Conservation (phyloP, 2,888 invertebrate species). For the Agrotis segetum region DNA sequence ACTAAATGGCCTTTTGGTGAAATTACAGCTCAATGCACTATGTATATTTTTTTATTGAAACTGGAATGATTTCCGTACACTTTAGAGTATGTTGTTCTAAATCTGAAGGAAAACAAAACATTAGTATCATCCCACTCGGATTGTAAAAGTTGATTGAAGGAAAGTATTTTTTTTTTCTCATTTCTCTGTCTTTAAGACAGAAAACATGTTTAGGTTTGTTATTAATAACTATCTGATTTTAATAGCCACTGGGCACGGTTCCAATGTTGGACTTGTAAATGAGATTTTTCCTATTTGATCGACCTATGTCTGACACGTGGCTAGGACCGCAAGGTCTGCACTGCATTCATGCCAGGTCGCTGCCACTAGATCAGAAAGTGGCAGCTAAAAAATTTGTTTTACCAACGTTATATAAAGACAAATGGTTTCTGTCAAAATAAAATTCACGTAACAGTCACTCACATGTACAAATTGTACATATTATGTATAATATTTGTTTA, state of each 20-base stretch:
- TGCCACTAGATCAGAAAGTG: conserved; percentile 21
- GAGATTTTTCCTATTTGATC: conserved; percentile 25
- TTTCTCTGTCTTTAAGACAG: conserved; percentile 33
- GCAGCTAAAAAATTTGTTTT: conserved; percentile 12
- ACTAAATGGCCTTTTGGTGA: conserved; percentile 17
- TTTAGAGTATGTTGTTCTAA: conserved; percentile 41
- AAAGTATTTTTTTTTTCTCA: conserved; percentile 35
- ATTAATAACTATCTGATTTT: conserved; percentile 39
- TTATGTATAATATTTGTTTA: conserved; percentile 23
- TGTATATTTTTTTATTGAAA: conserved; percentile 17
- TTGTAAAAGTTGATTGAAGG: conserved; percentile 50
- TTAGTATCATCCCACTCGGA: conserved; percentile 46
- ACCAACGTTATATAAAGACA: conserved; percentile 18
- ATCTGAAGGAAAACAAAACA: conserved; percentile 47
- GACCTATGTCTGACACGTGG: conserved; percentile 12
- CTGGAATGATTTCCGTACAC: conserved; percentile 36
- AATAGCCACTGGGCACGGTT: conserved; percentile 43
- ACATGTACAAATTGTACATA: neutral
- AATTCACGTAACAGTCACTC: conserved; percentile 23
- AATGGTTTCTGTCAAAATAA: conserved; percentile 30
- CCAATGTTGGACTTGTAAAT: conserved; percentile 35
- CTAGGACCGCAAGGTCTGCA: conserved; percentile 17
- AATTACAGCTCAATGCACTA: conserved; percentile 14
- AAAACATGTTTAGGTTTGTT: conserved; percentile 24
- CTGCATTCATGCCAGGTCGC: conserved; percentile 18